phyloP scores from a whole-genome alignment of 1,140 invertebrate species.

The Drosophila sulfurigaster region DNA sequence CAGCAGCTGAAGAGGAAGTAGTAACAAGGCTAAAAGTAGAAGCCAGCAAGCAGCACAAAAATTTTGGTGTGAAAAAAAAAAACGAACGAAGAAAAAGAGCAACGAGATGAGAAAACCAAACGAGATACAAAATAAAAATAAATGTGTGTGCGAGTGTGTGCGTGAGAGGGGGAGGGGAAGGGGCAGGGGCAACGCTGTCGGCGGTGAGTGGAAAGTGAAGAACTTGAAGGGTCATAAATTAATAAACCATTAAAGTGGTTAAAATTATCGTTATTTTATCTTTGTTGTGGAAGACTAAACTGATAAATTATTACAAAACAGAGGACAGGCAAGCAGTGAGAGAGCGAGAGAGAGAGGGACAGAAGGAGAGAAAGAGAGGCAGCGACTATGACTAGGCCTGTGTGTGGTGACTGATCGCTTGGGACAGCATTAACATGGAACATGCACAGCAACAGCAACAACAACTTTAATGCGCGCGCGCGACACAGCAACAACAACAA shows the following conservation, averaged over 20 bases:
- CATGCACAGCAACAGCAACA: constrained; percentile 64
- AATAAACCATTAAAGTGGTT: constrained; percentile 85
- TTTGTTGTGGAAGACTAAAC: constrained; percentile 84
- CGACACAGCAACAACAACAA: constrained; percentile 41
- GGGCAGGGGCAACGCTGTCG: constrained; percentile 23
- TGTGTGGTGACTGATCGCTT: constrained; percentile 77
- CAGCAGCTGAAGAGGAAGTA: constrained; percentile 28
- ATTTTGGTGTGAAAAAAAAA: background rate
- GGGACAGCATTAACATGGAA: constrained; percentile 82
- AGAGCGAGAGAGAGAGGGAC: background rate
- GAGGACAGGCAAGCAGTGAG: constrained; percentile 64
- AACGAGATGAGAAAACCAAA: constrained; percentile 26
- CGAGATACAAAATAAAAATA: constrained; percentile 20
- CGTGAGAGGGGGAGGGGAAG: constrained; percentile 17
- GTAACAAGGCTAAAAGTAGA: constrained; percentile 58
- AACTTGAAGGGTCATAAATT: constrained; percentile 85
- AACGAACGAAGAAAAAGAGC: background rate
- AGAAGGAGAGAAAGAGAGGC: background rate
- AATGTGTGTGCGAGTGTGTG: constrained; percentile 9
- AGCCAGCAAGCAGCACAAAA: constrained; percentile 1
- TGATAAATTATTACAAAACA: constrained; percentile 85
- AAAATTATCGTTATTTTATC: constrained; percentile 85
- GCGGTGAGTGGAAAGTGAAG: constrained; percentile 81
- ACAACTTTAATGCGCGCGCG: constrained; percentile 77
- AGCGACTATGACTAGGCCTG: constrained; percentile 37